Base-by-base conservation (phyloP, 2,888 invertebrate genomes). In the Scaptomyza parva region DNA sequence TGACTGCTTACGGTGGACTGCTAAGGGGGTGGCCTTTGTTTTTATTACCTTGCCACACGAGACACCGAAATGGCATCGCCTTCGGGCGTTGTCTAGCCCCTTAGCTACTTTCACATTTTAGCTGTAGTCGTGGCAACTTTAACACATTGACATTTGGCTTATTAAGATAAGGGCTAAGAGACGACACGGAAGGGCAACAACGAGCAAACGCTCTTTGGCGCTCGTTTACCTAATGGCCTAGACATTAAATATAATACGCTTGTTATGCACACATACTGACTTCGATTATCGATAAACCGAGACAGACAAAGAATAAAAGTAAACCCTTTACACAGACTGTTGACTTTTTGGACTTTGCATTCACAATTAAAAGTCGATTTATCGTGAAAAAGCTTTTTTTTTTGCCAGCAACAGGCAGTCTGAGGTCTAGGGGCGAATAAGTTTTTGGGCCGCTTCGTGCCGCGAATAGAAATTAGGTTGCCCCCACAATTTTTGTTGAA, bases 401-500 rank as follows among this genome's bases (percentile, higher is more conserved):
- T 57, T 53, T 55, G 58, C 35, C 55, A 75, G 66, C 80, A 70
- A 57, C 62, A 62, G 59, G 55, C 71, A 11, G 18, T 17, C 40
- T 47, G 28, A 30, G 3, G 6, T 6, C 0, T 8, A 8, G 7
- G 3, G 22, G 30, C 20, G 40, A 44, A 62, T 52, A 73, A 48
- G 73, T 70, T 69, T 58, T 28, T 37, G 60, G 60, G 65, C 44
- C 60, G 64, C 67, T 47, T n/a, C 69, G 70, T 84, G 77, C 70
- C 64, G 64, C 65, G 79, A 77, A 76, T 84, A 76, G 78, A 76
- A 83, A 82, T 82, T 78, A 74, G 76, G 74, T 76, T 76, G 76
- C 68, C 62, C 66, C 67, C 58, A 63, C 51, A 28, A n/a, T n/a
- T n/a, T n/a, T 70, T 65, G 58, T 70, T 71, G 58, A 59, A 58